Percentiles rank a stretch among this genome's conserved stretches.
Evolutionary conservation across 2,797 vertebrate species (phyloP).

Genomic region (Channallabes apus): DNA sequence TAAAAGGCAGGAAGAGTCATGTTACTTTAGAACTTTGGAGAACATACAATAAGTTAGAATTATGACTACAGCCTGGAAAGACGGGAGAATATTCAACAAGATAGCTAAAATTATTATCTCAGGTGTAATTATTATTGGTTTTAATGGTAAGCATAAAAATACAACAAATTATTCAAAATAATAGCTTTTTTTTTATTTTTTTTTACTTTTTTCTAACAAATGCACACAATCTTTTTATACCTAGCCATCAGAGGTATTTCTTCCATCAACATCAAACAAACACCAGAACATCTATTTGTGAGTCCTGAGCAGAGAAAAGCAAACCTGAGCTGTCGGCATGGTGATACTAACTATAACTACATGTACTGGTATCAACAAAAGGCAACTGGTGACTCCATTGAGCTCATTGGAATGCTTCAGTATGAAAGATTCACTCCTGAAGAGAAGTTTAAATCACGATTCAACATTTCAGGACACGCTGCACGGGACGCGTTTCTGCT

Average conservation of each 20-base stretch:
- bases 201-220: background rate
- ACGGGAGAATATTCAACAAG: too few relatives aligned
- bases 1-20: background rate
- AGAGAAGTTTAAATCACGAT: constrained; percentile 35
- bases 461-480: constrained; percentile 56
- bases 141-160: constrained; percentile 28
- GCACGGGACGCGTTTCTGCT: constrained; percentile 19
- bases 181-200: background rate
- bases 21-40: too few relatives aligned
- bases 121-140: background rate
- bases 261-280: constrained; percentile 39
- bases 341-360: constrained; percentile 53
- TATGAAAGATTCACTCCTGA: constrained; percentile 25
- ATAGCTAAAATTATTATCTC: too few relatives aligned
- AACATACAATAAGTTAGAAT: too few relatives aligned
- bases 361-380: constrained; percentile 64
- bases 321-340: constrained; percentile 57
- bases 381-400: constrained; percentile 31
- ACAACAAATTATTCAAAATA: background rate
- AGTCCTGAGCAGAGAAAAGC: constrained; percentile 26
- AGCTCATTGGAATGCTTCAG: constrained; percentile 41
- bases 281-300: constrained; percentile 22
- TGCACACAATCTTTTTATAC: background rate
- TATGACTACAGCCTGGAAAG: too few relatives aligned
- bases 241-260: too few relatives aligned